phyloP scores from a whole-genome alignment of 92 coral and sea anemone species.

The Hydrozoanthus gracilis region DNA sequence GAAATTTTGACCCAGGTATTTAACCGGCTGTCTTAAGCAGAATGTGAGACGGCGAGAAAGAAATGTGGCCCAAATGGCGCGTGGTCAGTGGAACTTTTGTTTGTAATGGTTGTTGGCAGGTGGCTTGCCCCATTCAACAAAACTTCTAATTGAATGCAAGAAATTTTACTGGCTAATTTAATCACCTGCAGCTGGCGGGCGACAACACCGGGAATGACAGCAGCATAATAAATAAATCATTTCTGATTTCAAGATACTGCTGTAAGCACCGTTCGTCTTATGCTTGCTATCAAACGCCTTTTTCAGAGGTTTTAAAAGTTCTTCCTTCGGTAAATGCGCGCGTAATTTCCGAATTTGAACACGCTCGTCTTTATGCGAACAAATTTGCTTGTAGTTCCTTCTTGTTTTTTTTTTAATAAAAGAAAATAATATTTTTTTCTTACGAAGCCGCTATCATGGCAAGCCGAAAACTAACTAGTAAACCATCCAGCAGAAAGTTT shows the following conservation, averaged over 20 bases:
- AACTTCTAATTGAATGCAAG: slow-evolving; percentile 43
- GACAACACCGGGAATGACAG: slow-evolving; percentile 35
- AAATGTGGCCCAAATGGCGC: slow-evolving; percentile 32
- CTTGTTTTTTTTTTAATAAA: neutral
- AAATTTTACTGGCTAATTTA: slow-evolving; percentile 50
- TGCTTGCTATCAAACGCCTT: neutral
- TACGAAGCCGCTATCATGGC: neutral
- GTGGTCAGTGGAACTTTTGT: slow-evolving; percentile 28
- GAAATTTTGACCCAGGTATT: neutral
- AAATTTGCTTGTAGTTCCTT: neutral
- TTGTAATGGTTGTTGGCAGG: slow-evolving; percentile 43
- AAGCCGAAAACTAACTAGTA: neutral
- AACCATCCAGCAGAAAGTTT: neutral
- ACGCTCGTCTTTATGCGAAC: neutral
- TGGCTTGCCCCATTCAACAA: slow-evolving; percentile 30
- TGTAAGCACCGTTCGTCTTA: neutral
- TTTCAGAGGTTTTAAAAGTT: too few relatives aligned
- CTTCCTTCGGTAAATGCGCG: neutral
- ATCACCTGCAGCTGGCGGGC: slow-evolving; percentile 47
- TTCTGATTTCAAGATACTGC: slow-evolving; percentile 29
- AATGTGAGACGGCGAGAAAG: neutral
- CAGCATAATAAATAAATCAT: slow-evolving; percentile 15
- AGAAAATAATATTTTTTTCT: neutral
- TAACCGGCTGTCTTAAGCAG: slow-evolving; percentile 6
- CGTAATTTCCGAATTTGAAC: neutral